Evolutionary conservation across 2,888 invertebrate genomes (phyloP).

Genomic region (Tryphoninae sp.): DNA sequence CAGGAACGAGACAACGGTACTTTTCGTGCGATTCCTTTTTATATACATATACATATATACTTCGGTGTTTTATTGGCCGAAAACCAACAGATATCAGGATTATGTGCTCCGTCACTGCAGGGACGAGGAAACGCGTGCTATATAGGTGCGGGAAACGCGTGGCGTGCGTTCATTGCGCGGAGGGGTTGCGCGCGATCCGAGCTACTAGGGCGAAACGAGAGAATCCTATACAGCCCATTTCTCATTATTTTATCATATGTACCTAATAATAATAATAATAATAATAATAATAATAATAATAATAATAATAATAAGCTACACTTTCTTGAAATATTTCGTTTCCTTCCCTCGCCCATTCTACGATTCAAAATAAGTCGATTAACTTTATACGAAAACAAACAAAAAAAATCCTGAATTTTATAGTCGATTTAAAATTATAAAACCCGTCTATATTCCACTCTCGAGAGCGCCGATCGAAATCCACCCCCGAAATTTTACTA

Average conservation of each 20-base stretch:
- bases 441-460: constrained; percentile 4
- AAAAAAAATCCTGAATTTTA: background rate
- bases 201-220: constrained; percentile 46
- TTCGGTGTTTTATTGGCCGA: constrained; percentile 84
- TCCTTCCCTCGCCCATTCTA: background rate
- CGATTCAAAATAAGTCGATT: constrained; percentile 18
- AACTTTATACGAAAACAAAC: background rate
- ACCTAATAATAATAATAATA: too few species aligned
- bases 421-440: constrained; percentile 2
- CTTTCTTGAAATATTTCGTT: constrained; percentile 35
- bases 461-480: constrained; percentile 53
- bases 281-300: background rate
- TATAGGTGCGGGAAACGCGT: constrained; percentile 39
- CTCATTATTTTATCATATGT: background rate
- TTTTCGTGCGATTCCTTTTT: constrained; percentile 64
- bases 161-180: constrained; percentile 34
- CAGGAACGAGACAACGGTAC: constrained; percentile 73
- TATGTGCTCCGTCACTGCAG: constrained; percentile 74
- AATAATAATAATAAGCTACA: constrained; percentile 21
- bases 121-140: constrained; percentile 49
- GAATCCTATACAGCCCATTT: constrained; percentile 39
- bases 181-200: constrained; percentile 47
- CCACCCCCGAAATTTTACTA: constrained; percentile 55
- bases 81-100: constrained; percentile 84
- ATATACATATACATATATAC: constrained; percentile 8